Percentiles rank a stretch among this genome's conserved stretches.
Evolutionary conservation across 2,797 vertebrate species (phyloP).

Genomic region (Falco novaeseelandiae): DNA sequence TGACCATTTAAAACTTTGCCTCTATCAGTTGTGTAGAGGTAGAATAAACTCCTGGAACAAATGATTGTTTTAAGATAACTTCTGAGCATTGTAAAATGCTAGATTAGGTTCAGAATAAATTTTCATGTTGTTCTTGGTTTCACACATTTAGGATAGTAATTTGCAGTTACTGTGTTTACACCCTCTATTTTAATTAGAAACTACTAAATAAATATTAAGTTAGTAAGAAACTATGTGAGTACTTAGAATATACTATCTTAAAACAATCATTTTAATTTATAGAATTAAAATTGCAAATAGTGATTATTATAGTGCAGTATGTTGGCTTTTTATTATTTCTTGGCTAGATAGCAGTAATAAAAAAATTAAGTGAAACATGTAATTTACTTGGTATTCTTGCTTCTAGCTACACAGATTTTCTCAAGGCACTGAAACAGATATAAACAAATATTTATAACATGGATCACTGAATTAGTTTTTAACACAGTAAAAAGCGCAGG

Average conservation of each 20-base stretch:
- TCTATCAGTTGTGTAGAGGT: not conserved
- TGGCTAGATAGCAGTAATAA: not conserved
- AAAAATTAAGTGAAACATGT: not conserved
- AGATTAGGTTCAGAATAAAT: not conserved
- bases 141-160: not conserved
- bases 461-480: not conserved
- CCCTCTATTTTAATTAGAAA: not conserved
- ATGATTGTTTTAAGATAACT: not conserved
- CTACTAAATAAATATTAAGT: too few species aligned
- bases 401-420: not conserved
- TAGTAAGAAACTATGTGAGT: not conserved
- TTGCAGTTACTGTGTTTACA: not conserved
- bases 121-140: not conserved
- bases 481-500: not conserved
- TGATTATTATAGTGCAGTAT: not conserved
- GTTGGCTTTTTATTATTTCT: not conserved
- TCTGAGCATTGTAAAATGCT: not conserved
- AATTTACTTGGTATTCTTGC: not conserved
- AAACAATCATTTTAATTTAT: not conserved
- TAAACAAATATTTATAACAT: not conserved
- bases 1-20: not conserved
- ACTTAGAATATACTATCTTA: not conserved
- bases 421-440: not conserved
- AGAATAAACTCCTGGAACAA: not conserved
- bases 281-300: not conserved